Conservation (phyloP, 1,140 invertebrate genomes). For the Rhopalosiphum maidis region DNA sequence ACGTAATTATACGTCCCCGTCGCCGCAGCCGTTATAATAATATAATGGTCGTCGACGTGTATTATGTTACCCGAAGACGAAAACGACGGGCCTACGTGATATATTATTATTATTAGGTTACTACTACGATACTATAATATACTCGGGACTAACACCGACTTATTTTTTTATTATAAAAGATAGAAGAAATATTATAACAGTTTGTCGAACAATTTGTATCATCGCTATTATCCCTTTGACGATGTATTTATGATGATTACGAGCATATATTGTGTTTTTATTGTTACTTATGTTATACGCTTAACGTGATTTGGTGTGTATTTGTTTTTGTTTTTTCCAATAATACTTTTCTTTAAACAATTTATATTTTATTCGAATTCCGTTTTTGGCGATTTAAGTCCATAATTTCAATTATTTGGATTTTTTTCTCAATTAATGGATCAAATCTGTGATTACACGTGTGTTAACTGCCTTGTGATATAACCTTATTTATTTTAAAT, state of each 20-base stretch:
- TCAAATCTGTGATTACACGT: too few species aligned
- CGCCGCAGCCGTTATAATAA: neutral
- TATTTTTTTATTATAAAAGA: neutral
- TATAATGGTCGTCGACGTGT: neutral
- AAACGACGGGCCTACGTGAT: neutral
- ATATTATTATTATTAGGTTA: constrained; percentile 8
- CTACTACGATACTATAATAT: neutral
- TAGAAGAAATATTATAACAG: neutral
- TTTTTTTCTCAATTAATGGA: too few species aligned
- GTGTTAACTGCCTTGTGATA: too few species aligned
- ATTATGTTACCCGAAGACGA: neutral
- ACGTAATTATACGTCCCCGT: neutral
- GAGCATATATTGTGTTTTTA: neutral
- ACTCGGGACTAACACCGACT: neutral
- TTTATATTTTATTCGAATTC: too few species aligned
- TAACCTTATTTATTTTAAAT: too few species aligned
- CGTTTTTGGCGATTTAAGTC: too few species aligned
- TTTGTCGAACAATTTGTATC: neutral
- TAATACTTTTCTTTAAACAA: neutral
- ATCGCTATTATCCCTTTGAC: neutral
- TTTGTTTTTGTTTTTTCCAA: too few species aligned
- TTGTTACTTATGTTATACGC: neutral
- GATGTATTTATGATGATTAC: neutral
- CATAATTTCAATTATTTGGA: too few species aligned
- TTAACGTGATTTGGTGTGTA: neutral